phyloP scores from a whole-genome alignment of 2,113 vertebrate species.

The Saiga tatarica region DNA sequence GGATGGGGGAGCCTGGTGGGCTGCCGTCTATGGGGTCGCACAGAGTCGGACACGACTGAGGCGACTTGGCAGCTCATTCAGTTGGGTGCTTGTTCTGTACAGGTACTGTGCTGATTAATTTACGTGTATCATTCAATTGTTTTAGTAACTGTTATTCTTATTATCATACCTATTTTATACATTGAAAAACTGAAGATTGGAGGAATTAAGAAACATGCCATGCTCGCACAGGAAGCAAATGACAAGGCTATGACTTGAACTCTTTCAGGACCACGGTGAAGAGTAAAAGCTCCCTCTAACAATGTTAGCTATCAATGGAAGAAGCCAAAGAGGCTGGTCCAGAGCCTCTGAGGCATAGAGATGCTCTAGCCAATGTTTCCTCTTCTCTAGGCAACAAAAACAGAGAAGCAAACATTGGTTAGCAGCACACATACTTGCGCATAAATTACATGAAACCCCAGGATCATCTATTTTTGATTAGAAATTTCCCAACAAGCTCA shows the following conservation, averaged over 20 bases:
- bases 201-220: neutral
- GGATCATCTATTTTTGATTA: constrained; percentile 27
- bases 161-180: neutral
- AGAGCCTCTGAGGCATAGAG: neutral
- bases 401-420: constrained; percentile 36
- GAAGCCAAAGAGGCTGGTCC: neutral
- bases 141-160: neutral
- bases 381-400: constrained; percentile 34
- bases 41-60: no score
- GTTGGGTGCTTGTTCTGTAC: neutral
- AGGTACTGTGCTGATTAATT: neutral
- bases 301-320: neutral
- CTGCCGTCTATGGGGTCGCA: no score
- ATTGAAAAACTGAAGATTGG: neutral
- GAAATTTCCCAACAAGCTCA: neutral
- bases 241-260: neutral
- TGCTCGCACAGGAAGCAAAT: neutral
- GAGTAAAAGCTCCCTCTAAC: neutral
- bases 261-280: neutral
- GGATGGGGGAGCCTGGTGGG: no score
- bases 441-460: neutral
- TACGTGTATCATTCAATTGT: neutral
- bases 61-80: neutral
- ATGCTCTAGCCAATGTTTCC: neutral
- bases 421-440: neutral